Percentiles rank a stretch among this genome's conserved stretches.
Conservation (phyloP, 1,140 invertebrate species). For the Drosophila tropicalis region DNA sequence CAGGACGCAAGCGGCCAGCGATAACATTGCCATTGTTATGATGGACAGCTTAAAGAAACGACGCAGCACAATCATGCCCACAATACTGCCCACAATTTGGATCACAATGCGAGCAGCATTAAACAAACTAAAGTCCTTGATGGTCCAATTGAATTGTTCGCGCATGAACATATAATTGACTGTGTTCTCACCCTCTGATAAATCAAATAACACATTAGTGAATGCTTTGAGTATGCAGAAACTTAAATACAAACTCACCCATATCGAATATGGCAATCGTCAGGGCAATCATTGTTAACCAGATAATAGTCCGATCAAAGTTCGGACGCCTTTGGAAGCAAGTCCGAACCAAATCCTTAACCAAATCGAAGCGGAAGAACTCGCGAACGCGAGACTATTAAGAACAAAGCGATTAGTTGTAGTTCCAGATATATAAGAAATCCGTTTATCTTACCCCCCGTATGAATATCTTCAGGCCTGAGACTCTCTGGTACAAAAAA, state of each 20-base stretch:
- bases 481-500: constrained; percentile 77
- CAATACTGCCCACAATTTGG: constrained; percentile 84
- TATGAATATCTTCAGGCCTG: constrained; percentile 54
- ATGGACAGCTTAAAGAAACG: constrained; percentile 78
- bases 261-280: constrained; percentile 85
- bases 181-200: constrained; percentile 80
- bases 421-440: neutral
- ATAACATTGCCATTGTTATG: constrained; percentile 66
- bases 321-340: constrained; percentile 86
- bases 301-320: constrained; percentile 85
- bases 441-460: constrained; percentile 42
- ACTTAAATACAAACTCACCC: constrained; percentile 41
- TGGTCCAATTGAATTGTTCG: constrained; percentile 87
- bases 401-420: neutral
- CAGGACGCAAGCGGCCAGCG: constrained; percentile 76
- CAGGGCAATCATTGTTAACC: constrained; percentile 86
- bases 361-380: constrained; percentile 85
- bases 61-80: constrained; percentile 85
- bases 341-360: constrained; percentile 86
- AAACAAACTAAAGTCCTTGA: constrained; percentile 86
- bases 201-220: neutral
- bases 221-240: neutral
- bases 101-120: constrained; percentile 83
- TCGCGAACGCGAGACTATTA: constrained; percentile 75
- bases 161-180: constrained; percentile 87